Percentiles rank a stretch among this genome's conserved stretches.
Evolutionary conservation across 2,888 invertebrate species (phyloP).

Genomic region (Terebella lapidaria): DNA sequence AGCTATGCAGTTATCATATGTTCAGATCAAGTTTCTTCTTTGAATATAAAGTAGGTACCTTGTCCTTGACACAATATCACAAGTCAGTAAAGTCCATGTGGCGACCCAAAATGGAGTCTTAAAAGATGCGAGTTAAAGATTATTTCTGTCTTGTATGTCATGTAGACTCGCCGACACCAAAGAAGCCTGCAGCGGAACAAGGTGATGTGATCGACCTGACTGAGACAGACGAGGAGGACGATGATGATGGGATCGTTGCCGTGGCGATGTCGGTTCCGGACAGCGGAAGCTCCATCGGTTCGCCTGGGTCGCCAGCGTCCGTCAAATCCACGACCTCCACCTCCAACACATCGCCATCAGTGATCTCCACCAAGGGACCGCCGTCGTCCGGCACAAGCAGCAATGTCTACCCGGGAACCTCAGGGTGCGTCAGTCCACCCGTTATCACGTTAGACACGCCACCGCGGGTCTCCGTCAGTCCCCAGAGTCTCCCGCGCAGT

Average conservation of each 20-base stretch:
- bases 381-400: background rate
- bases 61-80: too few species aligned
- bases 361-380: conserved; percentile 3
- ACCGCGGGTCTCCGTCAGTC: conserved; percentile 7
- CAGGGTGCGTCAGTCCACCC: conserved; percentile 19
- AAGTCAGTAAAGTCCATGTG: too few species aligned
- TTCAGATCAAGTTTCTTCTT: too few species aligned
- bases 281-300: background rate
- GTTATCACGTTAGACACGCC: conserved; percentile 20
- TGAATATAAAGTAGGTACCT: too few species aligned
- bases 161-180: too few species aligned
- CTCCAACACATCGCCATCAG: conserved; percentile 6
- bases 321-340: conserved; percentile 3
- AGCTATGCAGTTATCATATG: too few species aligned
- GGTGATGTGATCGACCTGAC: conserved; percentile 25
- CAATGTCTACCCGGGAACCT: background rate
- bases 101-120: too few species aligned
- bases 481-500: background rate
- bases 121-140: too few species aligned
- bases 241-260: conserved; percentile 11
- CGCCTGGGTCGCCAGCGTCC: background rate
- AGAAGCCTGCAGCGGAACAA: too few species aligned
- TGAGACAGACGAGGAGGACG: conserved; percentile 19
- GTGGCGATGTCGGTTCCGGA: conserved; percentile 3
- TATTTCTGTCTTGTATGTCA: too few species aligned